Evolutionary conservation across 2,797 vertebrate species (phyloP), one percentile per base, ranked within the genome.

Genomic region (Acanthurus lineatus): DNA sequence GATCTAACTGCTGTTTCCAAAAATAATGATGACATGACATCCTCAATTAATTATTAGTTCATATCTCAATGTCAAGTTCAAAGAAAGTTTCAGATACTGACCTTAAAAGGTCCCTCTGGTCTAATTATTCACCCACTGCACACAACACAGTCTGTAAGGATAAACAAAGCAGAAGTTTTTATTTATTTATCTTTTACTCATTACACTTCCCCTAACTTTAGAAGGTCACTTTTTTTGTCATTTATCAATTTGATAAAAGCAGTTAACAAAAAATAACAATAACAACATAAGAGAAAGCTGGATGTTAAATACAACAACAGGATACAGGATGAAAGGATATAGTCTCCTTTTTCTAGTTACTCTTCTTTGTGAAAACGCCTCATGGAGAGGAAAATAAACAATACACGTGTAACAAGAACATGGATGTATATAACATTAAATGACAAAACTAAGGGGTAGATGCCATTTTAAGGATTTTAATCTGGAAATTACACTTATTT

Each of bases 1-100:
- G 16, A 56, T 66, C 53, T 48, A 22, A 20, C 35, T 51, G 45
- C 48, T 74, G 7, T 73, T 54, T 73, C n/a, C 40, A 57, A 44
- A 83, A 22, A 76, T 51, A 11, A 54, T 32, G 2, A 2, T 42
- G 15, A 62, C 1, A 1, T 62, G 17, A 3, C 28, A 20, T 66
- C 40, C 12, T 74, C 9, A 69, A 12, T 52, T 40, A 2, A 59
- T 73, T 66, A n/a, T 69, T 16, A 17, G 51, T 69, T 53, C 2
- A 19, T 11, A 17, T 42, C 28, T 40, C 10, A 45, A 6, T 52
- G 22, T 62, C 52, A 10, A 22, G 68, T 65, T 69, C 9, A 69
- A 20, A 11, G 6, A 17, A 44, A 42, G 20, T 10, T 63, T 61
- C 16, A 60, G 47, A 53, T 9, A 9, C 10, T 0, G 0, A 42